These are phyloP conservation scores for Conistra vaccinii DNA, from an alignment of 2,888 invertebrate genomes.

Conservation along the genomic window DNA sequence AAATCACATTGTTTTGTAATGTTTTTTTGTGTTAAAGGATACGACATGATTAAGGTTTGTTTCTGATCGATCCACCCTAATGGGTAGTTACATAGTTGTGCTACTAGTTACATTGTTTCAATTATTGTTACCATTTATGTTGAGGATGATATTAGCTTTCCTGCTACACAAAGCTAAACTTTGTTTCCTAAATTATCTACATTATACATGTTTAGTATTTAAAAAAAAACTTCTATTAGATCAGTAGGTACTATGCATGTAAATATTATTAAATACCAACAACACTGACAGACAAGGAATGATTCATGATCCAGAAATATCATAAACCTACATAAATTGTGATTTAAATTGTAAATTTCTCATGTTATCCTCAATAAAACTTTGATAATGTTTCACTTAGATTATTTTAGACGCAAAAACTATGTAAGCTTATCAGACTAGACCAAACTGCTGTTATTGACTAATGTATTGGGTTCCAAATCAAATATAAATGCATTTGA, in stretches of 20 bases:
- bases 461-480: neutral
- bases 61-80: no score
- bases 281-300: neutral
- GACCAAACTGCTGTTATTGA: conserved; percentile 15
- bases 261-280: conserved; percentile 8
- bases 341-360: conserved; percentile 9
- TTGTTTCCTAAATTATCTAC: neutral
- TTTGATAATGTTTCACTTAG: conserved; percentile 14
- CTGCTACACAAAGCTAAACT: neutral
- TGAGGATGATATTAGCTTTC: neutral
- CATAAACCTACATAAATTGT: neutral
- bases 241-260: neutral
- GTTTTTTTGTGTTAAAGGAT: no score
- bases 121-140: neutral
- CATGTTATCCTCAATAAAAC: conserved; percentile 20
- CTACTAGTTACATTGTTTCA: neutral
- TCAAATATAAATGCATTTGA: conserved; percentile 17
- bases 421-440: conserved; percentile 6
- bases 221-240: no score
- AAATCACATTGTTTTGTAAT: no score
- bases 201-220: neutral
- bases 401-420: conserved; percentile 21
- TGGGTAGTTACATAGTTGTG: neutral
- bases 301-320: conserved; percentile 30
- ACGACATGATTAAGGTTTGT: no score